Base-by-base conservation (phyloP, 1,140 invertebrate species). In the Pemphigus obesinymphae region DNA sequence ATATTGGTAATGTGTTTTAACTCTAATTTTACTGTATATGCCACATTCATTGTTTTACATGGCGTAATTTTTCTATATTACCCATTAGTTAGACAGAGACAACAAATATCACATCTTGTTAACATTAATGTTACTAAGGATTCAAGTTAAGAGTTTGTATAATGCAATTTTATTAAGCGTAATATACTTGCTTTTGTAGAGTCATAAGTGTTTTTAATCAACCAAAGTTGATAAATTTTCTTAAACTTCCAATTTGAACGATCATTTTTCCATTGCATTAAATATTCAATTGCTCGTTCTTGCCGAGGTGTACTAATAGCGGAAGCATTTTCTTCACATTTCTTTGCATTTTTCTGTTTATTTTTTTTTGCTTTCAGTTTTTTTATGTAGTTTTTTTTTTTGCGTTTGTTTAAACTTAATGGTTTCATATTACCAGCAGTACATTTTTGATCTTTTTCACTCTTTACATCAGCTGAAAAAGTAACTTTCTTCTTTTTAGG, bases 171-270 rank as follows among this genome's bases (percentile, higher is more conserved):
- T n/a, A n/a, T n/a, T n/a, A n/a, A n/a, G n/a, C 1, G 17, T 3
- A 26, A 48, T 23, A 20, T 20, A 50, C 55, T 80, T 80, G 29
- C 76, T 5, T 45, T 63, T 6, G 40, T 26, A n/a, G 26, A 10
- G 3, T 80, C 23, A 45, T 80, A 80, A 17, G 55, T 80, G 20
- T 63, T 63, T 48, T 80, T 63, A 45, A 80, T 63, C 37, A 80
- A 80, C 76, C 76, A 80, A 26, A 63, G 34, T 80, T 80, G 76
- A 63, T 40, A 45, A 80, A 63, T 80, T 63, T 80, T 80, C 43
- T 80, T 80, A 11, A 80, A 80, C 5, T 80, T 80, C 76, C 76
- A 80, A 63, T 61, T 80, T 20, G 31, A 26, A 4, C 55, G 50
- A 10, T 80, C 55, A 63, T 80, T 80, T 43, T 80, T 80, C 76